Evolutionary conservation across 2,888 invertebrate species (phyloP).

Genomic region (Malthinus seriepunctatus): DNA sequence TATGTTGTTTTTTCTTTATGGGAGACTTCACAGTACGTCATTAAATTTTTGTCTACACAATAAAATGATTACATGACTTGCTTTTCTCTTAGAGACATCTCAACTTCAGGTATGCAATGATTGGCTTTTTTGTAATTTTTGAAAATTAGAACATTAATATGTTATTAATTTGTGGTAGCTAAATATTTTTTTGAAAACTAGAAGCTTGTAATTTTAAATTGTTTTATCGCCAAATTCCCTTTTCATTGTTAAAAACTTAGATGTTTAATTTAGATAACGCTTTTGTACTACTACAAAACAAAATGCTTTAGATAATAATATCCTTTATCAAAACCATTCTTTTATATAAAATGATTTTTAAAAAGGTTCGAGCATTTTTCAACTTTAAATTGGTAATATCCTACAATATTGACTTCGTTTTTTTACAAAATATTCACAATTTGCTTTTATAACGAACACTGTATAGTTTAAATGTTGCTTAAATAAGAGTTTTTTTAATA

Average conservation of each 20-base stretch:
- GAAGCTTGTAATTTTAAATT: too few species aligned
- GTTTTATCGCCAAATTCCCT: not conserved
- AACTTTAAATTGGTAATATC: too few species aligned
- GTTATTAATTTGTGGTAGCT: not conserved
- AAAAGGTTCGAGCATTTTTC: too few species aligned
- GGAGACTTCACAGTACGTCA: conserved; percentile 11
- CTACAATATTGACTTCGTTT: too few species aligned
- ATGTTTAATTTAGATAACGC: conserved; percentile 2
- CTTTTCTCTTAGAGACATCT: conserved; percentile 10
- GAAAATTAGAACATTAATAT: conserved; percentile 1
- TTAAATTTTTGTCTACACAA: conserved; percentile 11
- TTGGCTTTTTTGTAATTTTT: conserved; percentile 15
- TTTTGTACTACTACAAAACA: not conserved
- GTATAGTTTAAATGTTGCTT: too few species aligned
- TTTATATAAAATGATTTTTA: too few species aligned
- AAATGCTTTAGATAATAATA: too few species aligned
- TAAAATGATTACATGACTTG: conserved; percentile 22
- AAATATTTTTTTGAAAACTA: not conserved
- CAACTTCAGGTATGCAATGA: conserved; percentile 17
- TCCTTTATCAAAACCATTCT: too few species aligned
- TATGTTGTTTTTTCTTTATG: conserved; percentile 9
- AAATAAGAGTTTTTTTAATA: not conserved
- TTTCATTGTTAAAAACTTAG: conserved; percentile 3
- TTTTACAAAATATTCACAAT: too few species aligned
- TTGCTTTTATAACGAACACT: too few species aligned